phyloP scores from a whole-genome alignment of 2,888 invertebrate genomes.

The Torymus auratus region DNA sequence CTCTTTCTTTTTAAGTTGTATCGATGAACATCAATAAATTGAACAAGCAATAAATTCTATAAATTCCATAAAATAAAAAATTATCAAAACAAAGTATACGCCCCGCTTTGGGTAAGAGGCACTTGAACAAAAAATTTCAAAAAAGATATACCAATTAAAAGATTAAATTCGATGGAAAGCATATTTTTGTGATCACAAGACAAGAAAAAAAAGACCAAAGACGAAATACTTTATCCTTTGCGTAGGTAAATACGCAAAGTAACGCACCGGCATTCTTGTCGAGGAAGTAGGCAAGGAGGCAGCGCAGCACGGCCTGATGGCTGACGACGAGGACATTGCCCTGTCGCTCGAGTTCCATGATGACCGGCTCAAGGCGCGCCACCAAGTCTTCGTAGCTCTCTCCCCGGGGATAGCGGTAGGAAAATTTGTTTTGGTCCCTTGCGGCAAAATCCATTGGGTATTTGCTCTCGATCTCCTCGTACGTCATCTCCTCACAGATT shows the following conservation, averaged over 20 bases:
- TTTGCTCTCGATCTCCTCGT: conserved; percentile 95
- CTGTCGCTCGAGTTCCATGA: conserved; percentile 98
- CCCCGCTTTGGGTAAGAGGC: conserved; percentile 8
- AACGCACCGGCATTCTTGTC: conserved; percentile 91
- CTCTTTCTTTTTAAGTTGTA: no score
- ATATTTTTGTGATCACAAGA: no score
- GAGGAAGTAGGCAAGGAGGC: conserved; percentile 97
- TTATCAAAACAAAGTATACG: conserved; percentile 33
- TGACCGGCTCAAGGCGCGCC: conserved; percentile 97
- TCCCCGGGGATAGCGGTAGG: conserved; percentile 92
- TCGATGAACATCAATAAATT: no score
- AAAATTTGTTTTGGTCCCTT: conserved; percentile 97
- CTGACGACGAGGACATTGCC: conserved; percentile 97
- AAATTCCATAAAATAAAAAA: no score
- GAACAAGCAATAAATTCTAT: no score
- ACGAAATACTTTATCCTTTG: no score
- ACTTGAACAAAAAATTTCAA: neutral
- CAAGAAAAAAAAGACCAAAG: no score
- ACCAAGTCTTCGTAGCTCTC: conserved; percentile 99
- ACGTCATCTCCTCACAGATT: conserved; percentile 99
- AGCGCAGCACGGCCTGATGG: conserved; percentile 97
- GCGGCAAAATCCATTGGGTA: conserved; percentile 97
- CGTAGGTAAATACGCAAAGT: neutral
- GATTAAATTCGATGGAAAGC: no score
- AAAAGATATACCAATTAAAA: no score